phyloP scores from a whole-genome alignment of 2,797 vertebrate genomes.

The Cirrhinus molitorella region DNA sequence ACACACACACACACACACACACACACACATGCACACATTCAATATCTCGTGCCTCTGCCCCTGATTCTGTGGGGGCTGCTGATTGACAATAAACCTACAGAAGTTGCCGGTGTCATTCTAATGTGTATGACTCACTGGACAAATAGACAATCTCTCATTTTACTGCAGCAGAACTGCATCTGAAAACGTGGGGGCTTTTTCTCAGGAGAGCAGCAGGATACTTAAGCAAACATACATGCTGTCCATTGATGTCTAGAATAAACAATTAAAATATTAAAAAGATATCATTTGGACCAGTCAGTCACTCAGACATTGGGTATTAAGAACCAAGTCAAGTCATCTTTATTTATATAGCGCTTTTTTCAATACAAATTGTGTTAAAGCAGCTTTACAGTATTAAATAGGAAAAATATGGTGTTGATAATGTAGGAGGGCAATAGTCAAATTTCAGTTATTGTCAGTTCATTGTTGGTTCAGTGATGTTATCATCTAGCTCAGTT shows the following conservation, averaged over 20 bases:
- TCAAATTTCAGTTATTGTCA: too few relatives aligned
- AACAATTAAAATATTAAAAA: not conserved
- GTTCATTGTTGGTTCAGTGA: too few relatives aligned
- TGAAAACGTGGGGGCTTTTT: not conserved
- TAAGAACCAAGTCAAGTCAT: too few relatives aligned
- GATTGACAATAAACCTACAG: slow-evolving; percentile 54
- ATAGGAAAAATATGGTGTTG: too few relatives aligned
- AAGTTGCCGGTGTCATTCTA: slow-evolving; percentile 30
- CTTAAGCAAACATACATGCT: not conserved
- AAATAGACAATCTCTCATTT: not conserved
- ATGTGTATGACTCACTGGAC: slow-evolving; percentile 3
- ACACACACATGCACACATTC: slow-evolving; percentile 24
- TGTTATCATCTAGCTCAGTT: too few relatives aligned
- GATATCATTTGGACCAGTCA: not conserved
- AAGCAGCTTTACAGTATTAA: too few relatives aligned
- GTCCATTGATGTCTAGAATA: not conserved
- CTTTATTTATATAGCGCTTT: too few relatives aligned
- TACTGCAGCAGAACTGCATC: not conserved
- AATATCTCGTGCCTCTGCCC: slow-evolving; percentile 65
- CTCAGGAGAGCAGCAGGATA: not conserved
- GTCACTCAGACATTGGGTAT: not conserved
- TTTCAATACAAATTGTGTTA: too few relatives aligned
- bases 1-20: slow-evolving; percentile 45
- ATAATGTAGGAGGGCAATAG: too few relatives aligned
- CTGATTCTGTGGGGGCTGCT: slow-evolving; percentile 66